Base-by-base conservation (phyloP, 2,888 invertebrate species). In the Notodonta ziczac region DNA sequence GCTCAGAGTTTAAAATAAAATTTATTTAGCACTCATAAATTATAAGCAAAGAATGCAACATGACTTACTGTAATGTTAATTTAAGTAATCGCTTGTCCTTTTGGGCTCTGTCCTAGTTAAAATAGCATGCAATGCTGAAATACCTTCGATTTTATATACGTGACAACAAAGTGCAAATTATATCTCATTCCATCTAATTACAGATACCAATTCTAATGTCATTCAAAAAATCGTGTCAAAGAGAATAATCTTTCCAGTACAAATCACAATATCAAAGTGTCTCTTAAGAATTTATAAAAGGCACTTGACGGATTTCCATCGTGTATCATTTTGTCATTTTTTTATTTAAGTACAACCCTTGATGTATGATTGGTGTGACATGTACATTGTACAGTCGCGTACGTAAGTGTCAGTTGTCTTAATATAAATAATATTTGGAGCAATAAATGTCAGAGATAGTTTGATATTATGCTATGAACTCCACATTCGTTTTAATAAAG, bases 201-300 rank as follows among this genome's bases (percentile, higher is more conserved):
- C 51, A 70, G 67, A 65, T 56, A 61, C 54, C 50, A 32, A 48
- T 61, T 59, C 0, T 6, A 35, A 60, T 61, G 68, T 69, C 69
- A 63, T 58, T 66, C 67, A 66, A 62, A 64, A 65, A 63, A 67
- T 35, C 39, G 42, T 57, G 70, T 74, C 71, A 82, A 80, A 81
- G 74, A 56, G 69, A 82, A 80, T 77, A 24, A 69, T 74, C 71
- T 72, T 76, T 76, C 74, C 64, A 66, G 66, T 63, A 67, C 69
- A 80, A 83, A 85, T 85, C 80, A 76, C 68, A 77, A 77, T 81
- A 87, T 89, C 85, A 90, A 90, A 90, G 83, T 87, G 88, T 85
- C 88, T 85, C 78, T 86, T 81, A 82, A 78, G 75, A 83, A 80
- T 84, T 88, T 83, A 86, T 76, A 72, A 70, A 65, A 80, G 67